phyloP scores from a whole-genome alignment of 2,888 invertebrate species.

The Xestia rhomboidea region DNA sequence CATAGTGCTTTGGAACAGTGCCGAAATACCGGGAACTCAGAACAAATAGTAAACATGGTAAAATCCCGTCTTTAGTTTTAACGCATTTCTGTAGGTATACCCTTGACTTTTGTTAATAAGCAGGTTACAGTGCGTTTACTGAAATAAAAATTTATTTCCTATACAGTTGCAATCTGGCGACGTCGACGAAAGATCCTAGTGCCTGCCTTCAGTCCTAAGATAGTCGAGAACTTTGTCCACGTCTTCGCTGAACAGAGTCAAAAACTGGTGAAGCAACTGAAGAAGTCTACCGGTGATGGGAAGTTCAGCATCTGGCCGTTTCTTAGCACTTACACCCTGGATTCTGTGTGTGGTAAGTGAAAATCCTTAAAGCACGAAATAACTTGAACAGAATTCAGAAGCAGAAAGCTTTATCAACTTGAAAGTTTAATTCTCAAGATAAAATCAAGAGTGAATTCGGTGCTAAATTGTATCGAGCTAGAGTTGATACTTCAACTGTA shows the following conservation, averaged over 20 bases:
- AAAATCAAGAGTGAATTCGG: neutral
- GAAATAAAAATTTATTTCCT: neutral
- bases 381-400: neutral
- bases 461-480: neutral
- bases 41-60: too few species aligned
- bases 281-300: conserved; percentile 66
- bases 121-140: too few species aligned
- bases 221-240: conserved; percentile 92
- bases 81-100: too few species aligned
- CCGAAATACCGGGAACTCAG: too few species aligned
- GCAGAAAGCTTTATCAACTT: neutral
- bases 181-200: conserved; percentile 91
- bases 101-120: too few species aligned
- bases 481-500: neutral
- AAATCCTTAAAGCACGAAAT: neutral
- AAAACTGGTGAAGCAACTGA: conserved; percentile 85
- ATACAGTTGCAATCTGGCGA: conserved; percentile 90
- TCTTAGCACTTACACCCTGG: conserved; percentile 90
- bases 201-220: conserved; percentile 92
- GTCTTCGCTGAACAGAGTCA: conserved; percentile 91
- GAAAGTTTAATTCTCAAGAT: neutral
- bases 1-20: too few species aligned
- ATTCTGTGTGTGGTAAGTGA: conserved; percentile 91
- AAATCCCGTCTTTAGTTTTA: too few species aligned
- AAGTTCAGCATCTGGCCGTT: conserved; percentile 89